phyloP scores from a whole-genome alignment of 1,140 invertebrate genomes.

The Psix sp. region DNA sequence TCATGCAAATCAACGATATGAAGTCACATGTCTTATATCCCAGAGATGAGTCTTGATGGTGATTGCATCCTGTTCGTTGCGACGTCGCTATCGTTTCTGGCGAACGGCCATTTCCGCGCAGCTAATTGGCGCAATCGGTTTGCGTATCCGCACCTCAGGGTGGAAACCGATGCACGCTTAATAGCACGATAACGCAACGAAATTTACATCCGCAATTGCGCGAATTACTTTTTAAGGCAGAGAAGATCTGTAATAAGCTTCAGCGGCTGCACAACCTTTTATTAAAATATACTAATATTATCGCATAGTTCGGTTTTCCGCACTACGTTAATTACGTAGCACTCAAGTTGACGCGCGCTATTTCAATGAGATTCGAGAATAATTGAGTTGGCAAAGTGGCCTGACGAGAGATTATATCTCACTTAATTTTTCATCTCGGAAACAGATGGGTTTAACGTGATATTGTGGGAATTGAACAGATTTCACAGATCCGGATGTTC shows the following conservation, averaged over 20 bases:
- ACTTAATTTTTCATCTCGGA: conserved; percentile 8
- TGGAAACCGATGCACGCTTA: conserved; percentile 36
- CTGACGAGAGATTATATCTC: conserved; percentile 3
- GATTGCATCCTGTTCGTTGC: conserved; percentile 38
- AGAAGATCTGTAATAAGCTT: conserved; percentile 15
- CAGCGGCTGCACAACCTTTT: conserved; percentile 7
- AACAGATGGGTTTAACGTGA: conserved; percentile 4
- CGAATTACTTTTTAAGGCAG: conserved; percentile 6
- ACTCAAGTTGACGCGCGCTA: neutral
- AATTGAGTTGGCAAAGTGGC: conserved; percentile 24
- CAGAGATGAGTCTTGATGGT: conserved; percentile 38
- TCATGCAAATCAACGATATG: conserved; percentile 6
- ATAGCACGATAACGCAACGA: conserved; percentile 33
- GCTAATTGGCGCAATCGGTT: conserved; percentile 53
- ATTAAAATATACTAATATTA: conserved; percentile 39
- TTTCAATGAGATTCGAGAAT: conserved; percentile 16
- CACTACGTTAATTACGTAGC: too few relatives aligned
- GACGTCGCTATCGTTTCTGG: conserved; percentile 43
- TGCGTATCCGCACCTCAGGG: conserved; percentile 44
- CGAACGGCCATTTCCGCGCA: conserved; percentile 39
- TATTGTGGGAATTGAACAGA: conserved; percentile 10
- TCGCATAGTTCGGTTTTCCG: neutral
- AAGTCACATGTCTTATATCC: conserved; percentile 28
- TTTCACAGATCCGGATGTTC: conserved; percentile 8
- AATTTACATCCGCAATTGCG: conserved; percentile 46